These are phyloP conservation scores for Enteromius anoplus DNA, from an alignment of 2,797 vertebrate genomes.

Conservation along the genomic window DNA sequence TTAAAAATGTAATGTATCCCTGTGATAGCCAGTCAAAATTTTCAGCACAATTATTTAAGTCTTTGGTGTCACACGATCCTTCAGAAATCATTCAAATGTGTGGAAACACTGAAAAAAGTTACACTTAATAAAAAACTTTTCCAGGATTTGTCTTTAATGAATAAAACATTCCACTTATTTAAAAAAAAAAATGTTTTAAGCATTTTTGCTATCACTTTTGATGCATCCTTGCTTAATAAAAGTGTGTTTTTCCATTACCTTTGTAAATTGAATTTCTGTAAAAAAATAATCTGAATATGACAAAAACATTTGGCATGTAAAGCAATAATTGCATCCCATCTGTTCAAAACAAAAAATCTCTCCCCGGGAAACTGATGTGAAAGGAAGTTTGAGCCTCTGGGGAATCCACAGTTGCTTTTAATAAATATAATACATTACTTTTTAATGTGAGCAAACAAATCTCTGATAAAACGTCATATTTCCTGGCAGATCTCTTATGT, in stretches of 20 bases:
- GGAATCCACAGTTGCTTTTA: neutral
- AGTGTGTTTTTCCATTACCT: neutral
- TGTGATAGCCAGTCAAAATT: neutral
- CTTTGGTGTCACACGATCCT: neutral
- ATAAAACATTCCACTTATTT: neutral
- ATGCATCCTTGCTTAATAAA: neutral
- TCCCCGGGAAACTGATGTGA: neutral
- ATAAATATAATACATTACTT: neutral
- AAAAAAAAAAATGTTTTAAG: neutral
- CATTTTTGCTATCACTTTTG: neutral
- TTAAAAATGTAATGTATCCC: neutral
- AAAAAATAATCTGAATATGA: neutral
- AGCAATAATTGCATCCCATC: neutral
- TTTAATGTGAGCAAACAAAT: neutral
- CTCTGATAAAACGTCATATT: neutral
- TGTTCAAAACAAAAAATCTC: neutral
- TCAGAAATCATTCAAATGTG: neutral
- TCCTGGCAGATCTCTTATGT: neutral
- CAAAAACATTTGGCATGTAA: neutral
- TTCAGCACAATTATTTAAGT: neutral
- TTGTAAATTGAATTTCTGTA: neutral
- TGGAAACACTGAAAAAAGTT: neutral
- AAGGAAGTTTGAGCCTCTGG: neutral
- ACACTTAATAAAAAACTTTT: neutral
- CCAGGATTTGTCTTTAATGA: neutral